A percentile compares a stretch with the other conserved stretches of the same genome.
phyloP scores from a whole-genome alignment of 2,113 vertebrate genomes.

The Menura novaehollandiae region DNA sequence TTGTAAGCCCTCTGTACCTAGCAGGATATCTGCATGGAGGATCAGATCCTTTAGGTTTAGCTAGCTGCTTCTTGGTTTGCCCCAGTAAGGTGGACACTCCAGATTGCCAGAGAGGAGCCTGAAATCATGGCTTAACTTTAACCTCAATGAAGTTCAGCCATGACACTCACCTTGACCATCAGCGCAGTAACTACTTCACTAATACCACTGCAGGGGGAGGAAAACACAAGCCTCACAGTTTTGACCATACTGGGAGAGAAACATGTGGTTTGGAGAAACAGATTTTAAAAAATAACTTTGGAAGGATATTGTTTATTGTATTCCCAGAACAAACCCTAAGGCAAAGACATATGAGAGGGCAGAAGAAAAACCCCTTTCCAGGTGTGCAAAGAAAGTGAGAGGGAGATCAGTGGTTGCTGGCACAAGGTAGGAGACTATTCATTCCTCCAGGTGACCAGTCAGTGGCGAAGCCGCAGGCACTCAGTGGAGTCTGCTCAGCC shows the following conservation, averaged over 20 bases:
- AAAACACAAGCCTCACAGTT: background rate
- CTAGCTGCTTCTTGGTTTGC: background rate
- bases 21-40: background rate
- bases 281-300: background rate
- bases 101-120: background rate
- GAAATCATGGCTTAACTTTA: background rate
- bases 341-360: background rate
- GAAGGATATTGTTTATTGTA: background rate
- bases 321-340: background rate
- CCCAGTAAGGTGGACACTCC: background rate
- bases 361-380: background rate
- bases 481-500: background rate
- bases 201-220: background rate
- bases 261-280: background rate
- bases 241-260: background rate
- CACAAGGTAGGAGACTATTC: background rate
- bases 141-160: background rate
- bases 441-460: background rate
- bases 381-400: background rate
- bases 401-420: background rate
- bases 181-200: background rate
- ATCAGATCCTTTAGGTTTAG: background rate
- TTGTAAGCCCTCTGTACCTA: rapidly evolving
- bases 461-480: background rate
- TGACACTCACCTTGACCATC: background rate